Conservation (phyloP, 2,888 invertebrate species). For the Psylliodes chrysocephalus region DNA sequence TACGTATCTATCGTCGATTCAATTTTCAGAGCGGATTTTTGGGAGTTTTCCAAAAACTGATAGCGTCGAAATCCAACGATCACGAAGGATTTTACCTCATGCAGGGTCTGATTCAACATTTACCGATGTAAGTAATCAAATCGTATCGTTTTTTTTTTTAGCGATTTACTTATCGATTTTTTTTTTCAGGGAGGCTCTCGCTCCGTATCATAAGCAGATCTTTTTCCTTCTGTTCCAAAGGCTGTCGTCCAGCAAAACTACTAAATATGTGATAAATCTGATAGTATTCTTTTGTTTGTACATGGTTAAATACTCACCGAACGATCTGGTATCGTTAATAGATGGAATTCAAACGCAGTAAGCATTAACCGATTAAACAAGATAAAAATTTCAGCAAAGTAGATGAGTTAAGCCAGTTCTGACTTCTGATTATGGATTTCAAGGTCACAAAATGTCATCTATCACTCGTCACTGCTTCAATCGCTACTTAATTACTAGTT, state of each 20-base stretch:
- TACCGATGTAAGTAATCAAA: slow-evolving; percentile 75
- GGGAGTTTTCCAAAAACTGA: slow-evolving; percentile 96
- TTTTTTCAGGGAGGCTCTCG: slow-evolving; percentile 76
- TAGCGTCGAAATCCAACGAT: slow-evolving; percentile 94
- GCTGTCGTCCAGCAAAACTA: slow-evolving; percentile 91
- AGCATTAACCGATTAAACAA: too few species aligned
- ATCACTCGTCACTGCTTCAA: too few species aligned
- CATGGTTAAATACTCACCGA: slow-evolving; percentile 82
- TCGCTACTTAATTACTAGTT: too few species aligned
- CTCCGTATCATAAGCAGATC: slow-evolving; percentile 84
- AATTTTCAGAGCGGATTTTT: slow-evolving; percentile 79
- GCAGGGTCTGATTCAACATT: slow-evolving; percentile 84
- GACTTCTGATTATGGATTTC: too few species aligned
- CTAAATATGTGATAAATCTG: slow-evolving; percentile 91
- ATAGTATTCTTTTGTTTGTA: slow-evolving; percentile 92
- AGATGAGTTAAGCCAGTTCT: too few species aligned
- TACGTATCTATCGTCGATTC: too few species aligned
- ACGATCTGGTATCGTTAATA: slow-evolving; percentile 78
- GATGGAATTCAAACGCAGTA: slow-evolving; percentile 88
- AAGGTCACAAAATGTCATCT: too few species aligned
- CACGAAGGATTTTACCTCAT: slow-evolving; percentile 95
- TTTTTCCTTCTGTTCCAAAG: slow-evolving; percentile 94
- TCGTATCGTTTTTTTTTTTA: not conserved
- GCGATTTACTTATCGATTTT: too few species aligned
- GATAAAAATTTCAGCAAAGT: too few species aligned